Base-by-base conservation (phyloP, 2,113 vertebrate genomes). In the Oceanites oceanicus region DNA sequence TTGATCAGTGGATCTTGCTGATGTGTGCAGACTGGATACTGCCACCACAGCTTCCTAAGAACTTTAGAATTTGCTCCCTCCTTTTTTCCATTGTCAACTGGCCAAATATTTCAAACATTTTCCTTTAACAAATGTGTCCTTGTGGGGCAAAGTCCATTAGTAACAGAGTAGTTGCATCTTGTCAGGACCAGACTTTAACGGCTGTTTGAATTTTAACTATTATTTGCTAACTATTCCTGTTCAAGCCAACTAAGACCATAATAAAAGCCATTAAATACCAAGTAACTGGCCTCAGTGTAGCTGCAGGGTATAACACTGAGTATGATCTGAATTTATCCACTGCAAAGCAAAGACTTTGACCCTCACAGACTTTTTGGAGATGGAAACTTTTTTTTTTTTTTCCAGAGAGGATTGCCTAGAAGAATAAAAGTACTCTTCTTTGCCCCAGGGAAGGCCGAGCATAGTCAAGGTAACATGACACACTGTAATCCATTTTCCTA, bases 181-280 rank as follows among this genome's bases (percentile, higher is more conserved):
- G 95, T 96, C 95, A 86, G 73, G 96, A 93, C 91, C 94, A 91
- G 94, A 82, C 91, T 94, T 96, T 95, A 96, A 96, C 66, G 94
- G 89, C 85, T 95, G 96, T 96, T 97, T 97, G 96, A 97, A 97
- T 97, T 97, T 97, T 97, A 97, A 97, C 96, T 97, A 90, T 92
- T 96, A 84, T 95, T 97, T 97, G 91, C 95, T 92, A 44, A 90
- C 94, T 95, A 68, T 95, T 97, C 92, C 95, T 96, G 95, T 88
- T 68, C 80, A 49, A 62, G 70, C 86, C 73, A 85, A 56, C 83
- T 62, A 59, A 75, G 85, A 84, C 81, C 81, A 71, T 94, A 87
- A 94, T 88, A 96, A 96, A 97, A 96, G 58, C 77, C 96, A 96
- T 97, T 95, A 97, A 94, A 93, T 32, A 77, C 68, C 56, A 67